Evolutionary conservation across 2,113 vertebrate species (phyloP).

Genomic region (Dasyornis broadbenti): DNA sequence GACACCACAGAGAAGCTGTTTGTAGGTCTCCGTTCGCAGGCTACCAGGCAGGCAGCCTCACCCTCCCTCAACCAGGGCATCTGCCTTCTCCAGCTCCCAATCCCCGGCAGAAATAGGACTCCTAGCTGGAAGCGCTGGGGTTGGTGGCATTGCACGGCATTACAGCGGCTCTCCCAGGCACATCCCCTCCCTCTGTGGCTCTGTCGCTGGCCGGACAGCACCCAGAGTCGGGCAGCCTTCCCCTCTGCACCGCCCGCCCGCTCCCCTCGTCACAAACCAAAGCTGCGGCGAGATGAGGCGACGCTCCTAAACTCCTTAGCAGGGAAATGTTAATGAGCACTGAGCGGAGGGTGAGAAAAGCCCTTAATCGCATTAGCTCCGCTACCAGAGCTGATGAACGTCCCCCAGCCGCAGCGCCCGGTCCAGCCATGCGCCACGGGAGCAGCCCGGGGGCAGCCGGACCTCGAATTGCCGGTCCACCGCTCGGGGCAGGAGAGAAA

Average conservation of each 20-base stretch:
- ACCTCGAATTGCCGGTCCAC: fast-evolving
- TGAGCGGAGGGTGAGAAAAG: background rate
- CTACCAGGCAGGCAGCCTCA: background rate
- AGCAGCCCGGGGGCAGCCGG: background rate
- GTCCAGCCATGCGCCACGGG: fast-evolving
- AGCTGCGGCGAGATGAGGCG: background rate
- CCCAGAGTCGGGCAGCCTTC: background rate
- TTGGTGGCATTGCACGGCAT: background rate
- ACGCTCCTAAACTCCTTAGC: background rate
- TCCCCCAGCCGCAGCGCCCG: background rate
- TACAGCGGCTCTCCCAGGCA: background rate
- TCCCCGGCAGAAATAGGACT: background rate
- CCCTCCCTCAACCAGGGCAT: background rate
- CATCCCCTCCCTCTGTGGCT: background rate
- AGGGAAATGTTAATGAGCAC: background rate
- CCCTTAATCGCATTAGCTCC: background rate
- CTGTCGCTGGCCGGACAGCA: fast-evolving
- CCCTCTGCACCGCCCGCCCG: fast-evolving
- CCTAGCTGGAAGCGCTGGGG: background rate
- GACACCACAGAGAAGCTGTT: background rate
- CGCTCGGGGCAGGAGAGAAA: fast-evolving
- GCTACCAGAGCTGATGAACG: background rate
- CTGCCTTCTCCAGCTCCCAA: background rate
- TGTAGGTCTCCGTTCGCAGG: background rate
- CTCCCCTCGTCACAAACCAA: background rate